Percentiles rank a stretch among this genome's conserved stretches.
These are phyloP conservation scores for Drosophila bunnanda DNA, from an alignment of 2,888 invertebrate genomes.

Conservation along the genomic window DNA sequence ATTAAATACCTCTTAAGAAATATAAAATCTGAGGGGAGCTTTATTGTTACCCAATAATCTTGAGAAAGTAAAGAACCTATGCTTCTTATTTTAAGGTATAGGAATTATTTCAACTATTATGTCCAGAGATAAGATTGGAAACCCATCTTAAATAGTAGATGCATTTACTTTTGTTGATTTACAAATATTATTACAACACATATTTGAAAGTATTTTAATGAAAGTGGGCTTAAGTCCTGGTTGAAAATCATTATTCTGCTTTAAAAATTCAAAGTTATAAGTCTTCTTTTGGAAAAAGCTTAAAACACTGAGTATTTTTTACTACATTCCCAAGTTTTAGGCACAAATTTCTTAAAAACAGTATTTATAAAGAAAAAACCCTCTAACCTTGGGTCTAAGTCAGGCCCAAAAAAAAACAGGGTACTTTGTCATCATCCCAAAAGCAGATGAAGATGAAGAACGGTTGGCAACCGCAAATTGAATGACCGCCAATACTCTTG, in stretches of 20 bases:
- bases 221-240: background rate
- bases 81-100: background rate
- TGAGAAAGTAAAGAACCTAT: background rate
- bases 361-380: background rate
- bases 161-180: background rate
- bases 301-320: accelerated
- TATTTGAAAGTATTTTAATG: background rate
- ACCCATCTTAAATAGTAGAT: background rate
- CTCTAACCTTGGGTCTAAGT: background rate
- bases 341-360: background rate
- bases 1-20: background rate
- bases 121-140: background rate
- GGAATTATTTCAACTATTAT: background rate
- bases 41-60: background rate
- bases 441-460: slow-evolving; percentile 14
- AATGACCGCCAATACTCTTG: slow-evolving; percentile 32
- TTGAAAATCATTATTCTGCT: background rate
- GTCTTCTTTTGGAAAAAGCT: background rate
- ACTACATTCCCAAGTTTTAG: background rate
- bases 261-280: background rate
- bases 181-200: background rate
- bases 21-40: no score
- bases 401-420: background rate
- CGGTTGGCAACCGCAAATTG: slow-evolving; percentile 26
- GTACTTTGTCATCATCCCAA: background rate